These are phyloP conservation scores for Pygocentrus nattereri DNA, from an alignment of 2,797 vertebrate species.

Conservation along the genomic window DNA sequence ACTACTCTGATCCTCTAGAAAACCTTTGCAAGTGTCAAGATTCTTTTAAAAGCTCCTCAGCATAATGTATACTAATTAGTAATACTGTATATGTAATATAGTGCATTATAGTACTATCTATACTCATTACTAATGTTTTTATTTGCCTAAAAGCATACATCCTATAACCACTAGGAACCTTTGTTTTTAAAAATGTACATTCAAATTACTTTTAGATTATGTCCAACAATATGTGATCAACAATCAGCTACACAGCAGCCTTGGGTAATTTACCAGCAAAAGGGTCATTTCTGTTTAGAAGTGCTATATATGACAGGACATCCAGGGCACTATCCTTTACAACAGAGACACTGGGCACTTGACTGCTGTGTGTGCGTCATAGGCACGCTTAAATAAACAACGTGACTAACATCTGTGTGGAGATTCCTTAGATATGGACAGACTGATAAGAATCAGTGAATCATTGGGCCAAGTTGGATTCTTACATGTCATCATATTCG, in stretches of 20 bases:
- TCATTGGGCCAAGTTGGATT: conserved; percentile 11
- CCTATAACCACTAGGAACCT: too few species aligned
- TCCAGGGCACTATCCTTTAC: conserved; percentile 10
- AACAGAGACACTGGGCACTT: not conserved
- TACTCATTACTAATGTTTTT: too few species aligned
- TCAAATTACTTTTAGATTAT: not conserved
- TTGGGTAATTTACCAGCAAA: not conserved
- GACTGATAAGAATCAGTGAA: conserved; percentile 16
- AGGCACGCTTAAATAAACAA: not conserved
- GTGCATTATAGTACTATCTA: too few species aligned
- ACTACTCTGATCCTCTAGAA: not conserved
- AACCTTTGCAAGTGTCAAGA: not conserved
- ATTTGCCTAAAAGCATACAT: too few species aligned
- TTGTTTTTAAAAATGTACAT: not conserved
- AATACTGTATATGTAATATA: too few species aligned
- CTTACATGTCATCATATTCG: not conserved
- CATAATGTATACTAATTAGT: too few species aligned
- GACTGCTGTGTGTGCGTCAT: conserved; percentile 4
- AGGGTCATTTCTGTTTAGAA: not conserved
- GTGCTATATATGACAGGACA: not conserved
- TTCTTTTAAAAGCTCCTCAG: too few species aligned
- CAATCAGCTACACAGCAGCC: not conserved
- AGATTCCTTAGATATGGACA: conserved; percentile 4
- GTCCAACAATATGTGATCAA: not conserved
- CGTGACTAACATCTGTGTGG: not conserved